Base-by-base conservation (phyloP, 2,888 invertebrate species). In the Bhutanitis thaidina region DNA sequence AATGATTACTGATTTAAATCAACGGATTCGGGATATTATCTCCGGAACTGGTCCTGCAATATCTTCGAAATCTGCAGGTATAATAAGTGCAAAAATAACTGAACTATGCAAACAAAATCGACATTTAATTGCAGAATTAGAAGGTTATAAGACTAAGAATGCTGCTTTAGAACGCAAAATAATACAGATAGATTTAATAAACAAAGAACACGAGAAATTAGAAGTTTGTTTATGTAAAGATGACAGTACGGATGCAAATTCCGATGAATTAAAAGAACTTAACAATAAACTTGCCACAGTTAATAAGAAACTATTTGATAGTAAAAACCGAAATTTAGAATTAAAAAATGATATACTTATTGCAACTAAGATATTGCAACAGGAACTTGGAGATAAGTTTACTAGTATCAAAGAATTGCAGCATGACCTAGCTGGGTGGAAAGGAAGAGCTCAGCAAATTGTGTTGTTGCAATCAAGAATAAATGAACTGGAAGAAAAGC, bases 381-480 rank as follows among this genome's bases (percentile, higher is more conserved):
- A 93, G 70, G 96, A 96, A 80, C 85, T 94, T 12, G 96, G 96
- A 0, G 94, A 95, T 50, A 91, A 90, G 60, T 91, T 94, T 35
- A 92, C 91, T 1, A 92, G 92, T 62, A 85, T 94, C 8, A 91
- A 91, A 61, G 88, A 90, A 45, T 69, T 94, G 29, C 90, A 90
- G 43, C 90, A 90, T 59, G 88, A 90, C 53, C 78, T 91, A 43
- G 86, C 90, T 37, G 92, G 91, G 9, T 96, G 95, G 95, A 92
- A 94, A 57, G 95, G 96, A 0, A 89, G 95, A 56, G 94, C 95
- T 1, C 94, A 95, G 65, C 93, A 94, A 66, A 94, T 96, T 53
- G 73, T 92, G 0, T 77, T 92, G 10, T 75, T 96, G 41, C 94
- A 94, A 67, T 91, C 92, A 46, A 94, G 93, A 80, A 80, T 94